Evolutionary conservation across 2,113 vertebrate genomes (phyloP).

Genomic region (Plotosus lineatus): DNA sequence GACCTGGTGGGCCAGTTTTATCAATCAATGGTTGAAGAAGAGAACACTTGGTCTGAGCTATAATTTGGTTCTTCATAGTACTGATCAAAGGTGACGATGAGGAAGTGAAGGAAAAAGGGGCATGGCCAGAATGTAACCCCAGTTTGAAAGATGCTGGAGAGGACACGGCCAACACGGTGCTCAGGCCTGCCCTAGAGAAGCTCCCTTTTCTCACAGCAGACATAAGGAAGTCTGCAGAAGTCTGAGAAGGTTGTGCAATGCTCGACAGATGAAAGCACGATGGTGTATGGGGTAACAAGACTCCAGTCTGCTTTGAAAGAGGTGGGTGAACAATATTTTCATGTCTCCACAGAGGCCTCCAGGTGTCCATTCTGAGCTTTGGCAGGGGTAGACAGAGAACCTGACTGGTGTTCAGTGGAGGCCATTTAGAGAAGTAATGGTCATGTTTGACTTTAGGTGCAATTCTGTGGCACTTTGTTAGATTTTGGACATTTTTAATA

Average conservation of each 20-base stretch:
- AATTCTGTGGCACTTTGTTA: slow-evolving; percentile 13
- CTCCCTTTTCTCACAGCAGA: slow-evolving; percentile 27
- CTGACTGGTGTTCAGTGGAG: slow-evolving; percentile 22
- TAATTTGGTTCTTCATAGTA: slow-evolving; percentile 39
- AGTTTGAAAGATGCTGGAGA: slow-evolving; percentile 51
- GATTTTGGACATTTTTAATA: background rate
- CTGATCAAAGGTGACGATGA: slow-evolving; percentile 10
- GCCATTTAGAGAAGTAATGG: background rate
- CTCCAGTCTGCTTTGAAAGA: slow-evolving; percentile 4
- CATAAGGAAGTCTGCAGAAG: background rate
- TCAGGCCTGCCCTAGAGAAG: slow-evolving; percentile 42
- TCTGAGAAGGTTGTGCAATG: slow-evolving; percentile 38
- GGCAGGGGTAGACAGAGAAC: background rate
- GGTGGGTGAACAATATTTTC: slow-evolving; percentile 1
- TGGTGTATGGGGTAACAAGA: background rate
- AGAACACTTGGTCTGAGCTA: slow-evolving; percentile 25
- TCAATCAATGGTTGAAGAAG: slow-evolving; percentile 48
- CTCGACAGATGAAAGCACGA: background rate
- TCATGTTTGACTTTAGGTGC: slow-evolving; percentile 37
- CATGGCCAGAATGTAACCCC: slow-evolving; percentile 37
- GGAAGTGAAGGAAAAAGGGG: slow-evolving; percentile 29
- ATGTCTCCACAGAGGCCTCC: slow-evolving; percentile 35
- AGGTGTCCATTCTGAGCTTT: slow-evolving; percentile 10
- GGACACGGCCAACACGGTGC: slow-evolving; percentile 49
- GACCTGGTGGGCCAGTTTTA: slow-evolving; percentile 43